Conservation (phyloP, 2,888 invertebrate species). For the Cremastobaeus sp. region DNA sequence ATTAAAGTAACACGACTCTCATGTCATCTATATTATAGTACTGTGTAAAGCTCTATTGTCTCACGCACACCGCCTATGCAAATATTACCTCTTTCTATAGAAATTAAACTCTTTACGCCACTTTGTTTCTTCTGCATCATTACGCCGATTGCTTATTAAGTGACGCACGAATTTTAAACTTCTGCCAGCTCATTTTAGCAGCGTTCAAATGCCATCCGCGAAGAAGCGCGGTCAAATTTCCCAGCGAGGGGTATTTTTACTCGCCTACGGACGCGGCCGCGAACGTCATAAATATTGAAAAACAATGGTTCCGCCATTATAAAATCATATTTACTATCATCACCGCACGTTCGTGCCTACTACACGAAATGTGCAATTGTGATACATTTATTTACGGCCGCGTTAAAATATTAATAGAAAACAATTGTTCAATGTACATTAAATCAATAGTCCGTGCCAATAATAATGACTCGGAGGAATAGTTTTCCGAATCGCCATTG, state of each 20-base stretch:
- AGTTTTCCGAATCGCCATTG: slow-evolving; percentile 17
- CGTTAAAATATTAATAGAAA: slow-evolving; percentile 36
- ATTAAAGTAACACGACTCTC: slow-evolving; percentile 56
- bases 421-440: slow-evolving; percentile 39
- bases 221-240: too few species aligned
- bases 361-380: slow-evolving; percentile 2
- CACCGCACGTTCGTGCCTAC: too few species aligned
- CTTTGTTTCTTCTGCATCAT: slow-evolving; percentile 18
- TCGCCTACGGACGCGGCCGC: too few species aligned
- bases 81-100: slow-evolving; percentile 47
- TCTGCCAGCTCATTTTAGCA: background rate
- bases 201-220: too few species aligned
- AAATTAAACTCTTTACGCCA: slow-evolving; percentile 44
- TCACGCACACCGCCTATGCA: slow-evolving; percentile 49
- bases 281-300: too few species aligned
- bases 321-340: too few species aligned
- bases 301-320: too few species aligned
- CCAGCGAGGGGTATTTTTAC: too few species aligned
- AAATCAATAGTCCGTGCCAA: slow-evolving; percentile 32
- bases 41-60: slow-evolving; percentile 57
- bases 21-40: slow-evolving; percentile 57
- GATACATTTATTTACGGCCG: slow-evolving; percentile 34
- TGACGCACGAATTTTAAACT: slow-evolving; percentile 18
- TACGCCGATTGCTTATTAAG: slow-evolving; percentile 8
- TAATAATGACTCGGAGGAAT: slow-evolving; percentile 32